phyloP scores from a whole-genome alignment of 2,888 invertebrate species.

The Ormyrus labotus region DNA sequence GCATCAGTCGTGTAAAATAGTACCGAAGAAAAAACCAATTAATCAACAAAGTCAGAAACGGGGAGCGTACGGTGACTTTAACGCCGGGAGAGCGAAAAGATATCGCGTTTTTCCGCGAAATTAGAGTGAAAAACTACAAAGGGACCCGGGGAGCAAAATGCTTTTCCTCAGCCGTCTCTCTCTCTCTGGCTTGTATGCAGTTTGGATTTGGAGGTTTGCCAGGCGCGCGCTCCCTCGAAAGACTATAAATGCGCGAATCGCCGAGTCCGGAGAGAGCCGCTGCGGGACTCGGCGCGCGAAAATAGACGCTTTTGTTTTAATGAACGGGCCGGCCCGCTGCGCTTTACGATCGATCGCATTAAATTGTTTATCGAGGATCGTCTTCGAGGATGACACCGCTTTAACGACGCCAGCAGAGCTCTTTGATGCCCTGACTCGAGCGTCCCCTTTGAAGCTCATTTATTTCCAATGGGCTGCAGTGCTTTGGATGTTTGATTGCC shows the following conservation, averaged over 20 bases:
- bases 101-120: background rate
- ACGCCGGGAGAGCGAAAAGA: too few species aligned
- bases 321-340: background rate
- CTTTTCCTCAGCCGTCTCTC: background rate
- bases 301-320: slow-evolving; percentile 37
- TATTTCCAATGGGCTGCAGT: background rate
- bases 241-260: slow-evolving; percentile 45
- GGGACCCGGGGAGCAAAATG: background rate
- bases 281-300: background rate
- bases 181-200: background rate
- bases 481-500: background rate
- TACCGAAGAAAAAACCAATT: too few species aligned
- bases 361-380: slow-evolving; percentile 22
- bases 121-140: background rate
- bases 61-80: too few species aligned
- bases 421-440: too few species aligned
- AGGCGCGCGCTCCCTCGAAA: slow-evolving; percentile 8
- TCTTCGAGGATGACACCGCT: too few species aligned
- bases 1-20: too few species aligned
- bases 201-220: slow-evolving; percentile 24
- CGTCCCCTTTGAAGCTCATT: background rate
- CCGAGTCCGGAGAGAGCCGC: background rate
- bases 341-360: slow-evolving; percentile 28
- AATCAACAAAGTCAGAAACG: too few species aligned
- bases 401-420: too few species aligned